Evolutionary conservation across 2,113 vertebrate species (phyloP), one percentile per base, ranked within the genome.

Genomic region (Mirza zaza): DNA sequence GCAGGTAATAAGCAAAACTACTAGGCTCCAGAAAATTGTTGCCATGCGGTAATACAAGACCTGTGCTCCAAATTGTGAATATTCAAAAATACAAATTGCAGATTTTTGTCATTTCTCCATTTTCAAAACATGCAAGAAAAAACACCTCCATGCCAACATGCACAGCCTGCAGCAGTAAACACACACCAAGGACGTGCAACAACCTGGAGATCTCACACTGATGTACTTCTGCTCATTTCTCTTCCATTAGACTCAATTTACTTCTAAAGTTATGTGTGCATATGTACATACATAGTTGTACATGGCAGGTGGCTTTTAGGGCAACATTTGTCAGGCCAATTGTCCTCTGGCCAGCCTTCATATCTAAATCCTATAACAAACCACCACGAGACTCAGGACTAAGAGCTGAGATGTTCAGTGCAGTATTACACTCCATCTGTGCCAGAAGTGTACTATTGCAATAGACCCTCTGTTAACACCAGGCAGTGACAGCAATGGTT

Each of bases 41-140:
- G 15, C 61, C 83, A 45, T 7, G 0, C 23, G 27, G 29, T 3
- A 87, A 71, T 9, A 0, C 55, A 90, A 95, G 36, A 20, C 36
- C 34, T 87, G 11, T n/a, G 6, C 42, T 92, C 32, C 67, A 27
- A 65, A 50, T 6, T 36, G 27, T 17, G 0, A 48, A 67, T 63
- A 75, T 85, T 75, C 57, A 42, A 11, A 90, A 57, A 27, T 15
- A 67, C 14, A 32, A 68, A 94, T 55, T 48, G 32, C 83, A 39
- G 8, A 83, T 48, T 36, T 86, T 48, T 42, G 23, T 32, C 73
- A 57, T 29, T n/a, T 75, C 39, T 85, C 34, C 48, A 52, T 70
- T 82, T 97, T 52, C 20, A 20, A 85, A 95, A 89, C 1, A 93
- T 10, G 20, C 12, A 59, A 45, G 32, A 55, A 81, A 93, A 67